Base-by-base conservation (phyloP, 2,113 vertebrate genomes). In the Merops nubicus region DNA sequence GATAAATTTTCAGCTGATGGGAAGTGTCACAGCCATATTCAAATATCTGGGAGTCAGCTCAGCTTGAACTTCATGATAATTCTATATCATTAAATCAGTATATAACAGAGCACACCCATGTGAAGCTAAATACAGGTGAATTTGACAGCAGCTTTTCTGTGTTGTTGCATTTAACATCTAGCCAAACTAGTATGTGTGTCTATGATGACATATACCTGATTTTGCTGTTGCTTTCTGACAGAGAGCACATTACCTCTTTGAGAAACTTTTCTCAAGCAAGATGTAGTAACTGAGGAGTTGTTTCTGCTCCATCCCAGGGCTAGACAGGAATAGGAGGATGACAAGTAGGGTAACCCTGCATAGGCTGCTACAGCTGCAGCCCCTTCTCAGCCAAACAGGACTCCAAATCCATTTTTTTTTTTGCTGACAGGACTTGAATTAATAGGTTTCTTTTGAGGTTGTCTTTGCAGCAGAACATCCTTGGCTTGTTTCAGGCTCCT, bases 31-130 rank as follows among this genome's bases (percentile, higher is more conserved):
- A 57, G 38, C 15, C 68, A 18, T 9, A 38, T 19, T 20, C n/a
- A n/a, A n/a, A n/a, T n/a, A n/a, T n/a, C n/a, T 88, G 62, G 48
- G 74, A 78, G 5, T 31, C 64, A 91, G 73, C 56, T 89, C 47
- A 60, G 47, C 56, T 67, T 78, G 91, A 86, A 23, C 40, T 80
- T 57, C 10, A 2, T 8, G 33, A 22, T 28, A 42, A 72, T 56
- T 77, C 33, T 5, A 0, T 65, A 6, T 22, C 14, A 11, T 56
- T 51, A 43, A 63, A 43, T 47, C 38, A 25, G 13, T 3, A 7
- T 22, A 28, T 26, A 3, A 29, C 33, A 16, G 0, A 6, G 56
- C 62, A 48, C 40, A 59, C 5, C 38, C 2, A 0, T 6, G 8
- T 6, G 43, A 33, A 17, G 15, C 15, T 5, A 9, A n/a, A 6